Base-by-base conservation (phyloP, 2,888 invertebrate species). In the Druceiella hillmani region DNA sequence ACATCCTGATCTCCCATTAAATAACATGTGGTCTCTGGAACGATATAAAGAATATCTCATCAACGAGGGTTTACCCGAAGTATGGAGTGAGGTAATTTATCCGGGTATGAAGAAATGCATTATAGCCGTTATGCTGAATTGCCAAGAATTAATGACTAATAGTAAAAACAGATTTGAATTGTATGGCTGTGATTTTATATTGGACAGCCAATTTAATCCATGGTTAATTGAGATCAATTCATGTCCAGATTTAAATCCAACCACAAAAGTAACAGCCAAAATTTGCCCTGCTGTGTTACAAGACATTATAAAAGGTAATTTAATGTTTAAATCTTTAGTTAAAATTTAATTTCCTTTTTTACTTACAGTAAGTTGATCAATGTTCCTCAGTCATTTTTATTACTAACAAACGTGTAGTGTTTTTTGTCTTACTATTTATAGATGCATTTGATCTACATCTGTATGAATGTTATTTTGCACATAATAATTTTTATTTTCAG, bases 141-240 rank as follows among this genome's bases (percentile, higher is more conserved):
- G 87, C 33, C 82, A 90, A 60, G 81, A 86, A 47, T 76, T 80
- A 45, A 74, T 86, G 49, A 75, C 79, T 22, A 63, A 75, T 12
- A 69, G 79, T 43, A 77, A 78, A 52, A 86, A 87, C 53, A 81
- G 85, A 38, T 94, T 92, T 62, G 93, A 94, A 60, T 58, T 92
- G 22, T 93, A 89, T 56, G 94, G 93, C 4, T 92, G 92, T 35
- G 94, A 95, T 64, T 94, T 94, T 58, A 84, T 94, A 73, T 60
- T 94, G 22, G 85, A 87, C 39, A 83, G 90, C 53, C 82, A 88
- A 52, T 87, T 81, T 50, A 76, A 80, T 44, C 91, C 92, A 0
- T 92, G 91, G 84, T 65, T 94, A 43, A 87, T 95, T 51, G 94
- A 95, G 70, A 91, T 94, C 47, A 94, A 95, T 67, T 86, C 88